Base-by-base conservation (phyloP, 1,140 invertebrate genomes). In the Drusus annulatus region DNA sequence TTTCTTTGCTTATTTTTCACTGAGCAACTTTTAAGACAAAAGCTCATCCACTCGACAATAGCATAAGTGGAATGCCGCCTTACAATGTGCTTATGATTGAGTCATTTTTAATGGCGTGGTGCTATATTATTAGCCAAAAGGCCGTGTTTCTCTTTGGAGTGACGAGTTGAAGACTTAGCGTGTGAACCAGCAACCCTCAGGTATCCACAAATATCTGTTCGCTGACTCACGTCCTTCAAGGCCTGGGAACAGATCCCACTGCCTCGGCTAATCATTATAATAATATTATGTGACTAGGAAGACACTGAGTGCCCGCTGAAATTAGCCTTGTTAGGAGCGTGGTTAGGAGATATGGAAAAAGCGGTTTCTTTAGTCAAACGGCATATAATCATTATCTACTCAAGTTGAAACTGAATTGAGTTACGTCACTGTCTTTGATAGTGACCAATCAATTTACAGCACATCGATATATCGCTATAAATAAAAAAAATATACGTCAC, bases 231-330 rank as follows among this genome's bases (percentile, higher is more conserved):
- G 63, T 36, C 28, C 56, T 60, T 7, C 16, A 8, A 56, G 17
- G 56, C 63, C 28, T 36, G 63, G 63, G 63, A 65, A 65, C 63
- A n/a, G 63, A 4, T 23, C n/a, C 19, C 23, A 17, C 63, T 65
- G 54, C 54, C n/a, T n/a, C 16, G 63, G 15, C 28, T 36, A 36
- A 65, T 28, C 10, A 65, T 65, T n/a, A 65, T 65, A 25, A 65
- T 65, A 31, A 65, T 65, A 25, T 28, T 25, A 65, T 65, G 15
- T 31, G 28, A 65, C 63, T 65, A 60, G 17, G 15, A 60, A 21
- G 56, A 60, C 17, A 21, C 17, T 60, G 23, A 60, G 56, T 60
- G 56, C 56, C 16, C 6, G 56, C 23, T 60, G 19, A 60, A 60
- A 19, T 60, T 21, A 17, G 2, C 6, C 56, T 60, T 60, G 56